Conservation (phyloP, 2,888 invertebrate genomes). For the Heliconius aoede region DNA sequence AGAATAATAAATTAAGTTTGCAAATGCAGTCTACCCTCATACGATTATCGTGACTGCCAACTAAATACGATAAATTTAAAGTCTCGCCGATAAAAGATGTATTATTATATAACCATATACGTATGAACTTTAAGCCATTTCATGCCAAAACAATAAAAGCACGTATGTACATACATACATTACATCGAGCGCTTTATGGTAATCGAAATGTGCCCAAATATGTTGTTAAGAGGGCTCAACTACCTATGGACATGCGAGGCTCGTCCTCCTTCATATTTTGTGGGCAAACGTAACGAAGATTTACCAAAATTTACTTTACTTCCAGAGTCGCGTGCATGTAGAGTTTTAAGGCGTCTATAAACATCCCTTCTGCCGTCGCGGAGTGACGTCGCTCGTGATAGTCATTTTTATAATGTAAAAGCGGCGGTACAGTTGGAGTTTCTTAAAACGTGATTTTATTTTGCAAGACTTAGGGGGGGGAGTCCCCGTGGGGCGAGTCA, state of each 20-base stretch:
- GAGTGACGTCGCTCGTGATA: constrained; percentile 65
- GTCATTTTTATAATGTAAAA: constrained; percentile 67
- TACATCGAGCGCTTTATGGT: constrained; percentile 82
- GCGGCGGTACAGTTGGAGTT: constrained; percentile 63
- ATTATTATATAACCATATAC: constrained; percentile 45
- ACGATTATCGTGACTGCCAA: constrained; percentile 44
- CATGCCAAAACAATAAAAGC: constrained; percentile 69
- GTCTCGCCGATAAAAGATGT: constrained; percentile 42
- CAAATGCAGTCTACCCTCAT: constrained; percentile 34
- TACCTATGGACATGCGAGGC: constrained; percentile 80
- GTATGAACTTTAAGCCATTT: constrained; percentile 44
- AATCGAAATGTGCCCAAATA: constrained; percentile 84
- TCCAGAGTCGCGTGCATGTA: constrained; percentile 70
- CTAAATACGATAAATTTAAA: constrained; percentile 43
- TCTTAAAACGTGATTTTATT: constrained; percentile 58
- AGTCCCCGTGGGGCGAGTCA: constrained; percentile 76
- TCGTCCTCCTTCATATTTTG: constrained; percentile 68
- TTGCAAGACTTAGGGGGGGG: constrained; percentile 53
- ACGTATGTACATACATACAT: constrained; percentile 67
- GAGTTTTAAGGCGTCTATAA: constrained; percentile 75
- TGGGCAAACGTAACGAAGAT: constrained; percentile 71
- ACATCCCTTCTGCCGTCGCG: constrained; percentile 71
- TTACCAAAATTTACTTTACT: constrained; percentile 57
- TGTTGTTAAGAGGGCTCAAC: constrained; percentile 82
- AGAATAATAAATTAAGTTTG: constrained; percentile 24